Conservation (phyloP, 1,140 invertebrate species). For the Ooceraea biroi region DNA sequence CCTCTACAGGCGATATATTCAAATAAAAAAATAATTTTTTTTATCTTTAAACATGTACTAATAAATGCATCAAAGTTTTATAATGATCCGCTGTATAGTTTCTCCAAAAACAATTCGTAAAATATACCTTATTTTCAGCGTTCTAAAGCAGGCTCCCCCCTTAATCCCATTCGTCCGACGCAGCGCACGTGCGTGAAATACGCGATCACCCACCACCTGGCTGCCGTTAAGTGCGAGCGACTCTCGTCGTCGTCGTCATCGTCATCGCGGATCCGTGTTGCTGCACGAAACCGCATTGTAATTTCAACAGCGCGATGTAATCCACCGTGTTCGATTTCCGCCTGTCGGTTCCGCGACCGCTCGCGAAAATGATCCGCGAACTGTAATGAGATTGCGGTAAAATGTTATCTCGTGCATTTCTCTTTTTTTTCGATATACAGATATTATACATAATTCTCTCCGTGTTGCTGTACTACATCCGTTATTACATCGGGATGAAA, state of each 20-base stretch:
- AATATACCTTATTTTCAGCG: too few species aligned
- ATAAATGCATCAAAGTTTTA: too few species aligned
- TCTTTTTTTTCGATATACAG: background rate
- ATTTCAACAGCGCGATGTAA: conserved; percentile 20
- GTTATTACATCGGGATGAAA: background rate
- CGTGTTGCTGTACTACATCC: background rate
- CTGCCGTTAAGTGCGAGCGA: conserved; percentile 23
- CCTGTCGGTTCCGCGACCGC: background rate
- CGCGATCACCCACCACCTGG: conserved; percentile 54
- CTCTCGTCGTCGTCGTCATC: too few species aligned
- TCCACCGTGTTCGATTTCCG: conserved; percentile 24
- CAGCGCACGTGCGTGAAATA: conserved; percentile 71
- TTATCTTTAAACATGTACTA: too few species aligned
- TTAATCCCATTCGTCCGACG: conserved; percentile 71
- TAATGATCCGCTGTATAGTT: too few species aligned
- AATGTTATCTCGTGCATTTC: background rate
- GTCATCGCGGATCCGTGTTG: background rate
- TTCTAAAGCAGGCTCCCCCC: too few species aligned
- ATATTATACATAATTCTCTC: background rate
- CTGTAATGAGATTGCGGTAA: background rate
- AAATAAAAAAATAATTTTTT: too few species aligned
- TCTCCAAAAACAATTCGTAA: too few species aligned
- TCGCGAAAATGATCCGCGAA: conserved; percentile 1
- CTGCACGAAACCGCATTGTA: conserved; percentile 22
- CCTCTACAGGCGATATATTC: too few species aligned